Evolutionary conservation across 2,797 vertebrate genomes (phyloP).

Genomic region (Pipistrellus pygmaeus): DNA sequence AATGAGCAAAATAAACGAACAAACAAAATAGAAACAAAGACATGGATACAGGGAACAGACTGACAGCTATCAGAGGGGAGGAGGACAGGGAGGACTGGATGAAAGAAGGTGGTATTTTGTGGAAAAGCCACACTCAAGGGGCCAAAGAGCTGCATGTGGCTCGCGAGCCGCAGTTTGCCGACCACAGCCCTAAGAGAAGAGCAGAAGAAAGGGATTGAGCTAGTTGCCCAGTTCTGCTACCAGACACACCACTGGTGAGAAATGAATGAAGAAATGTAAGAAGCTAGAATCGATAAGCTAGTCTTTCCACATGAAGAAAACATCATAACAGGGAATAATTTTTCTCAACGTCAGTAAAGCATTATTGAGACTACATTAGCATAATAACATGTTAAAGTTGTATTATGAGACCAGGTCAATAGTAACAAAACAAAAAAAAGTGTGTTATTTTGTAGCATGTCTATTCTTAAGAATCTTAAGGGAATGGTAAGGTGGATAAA

Average conservation of each 20-base stretch:
- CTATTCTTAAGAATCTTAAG: neutral
- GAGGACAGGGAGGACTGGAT: neutral
- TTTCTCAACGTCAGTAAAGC: neutral
- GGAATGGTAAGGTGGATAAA: neutral
- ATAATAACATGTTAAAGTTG: neutral
- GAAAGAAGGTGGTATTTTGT: neutral
- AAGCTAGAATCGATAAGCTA: neutral
- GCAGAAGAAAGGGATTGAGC: neutral
- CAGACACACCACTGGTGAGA: neutral
- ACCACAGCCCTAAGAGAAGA: too few relatives aligned
- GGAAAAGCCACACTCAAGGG: too few relatives aligned
- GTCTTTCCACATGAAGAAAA: neutral
- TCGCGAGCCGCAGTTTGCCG: too few relatives aligned
- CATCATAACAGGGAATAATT: neutral
- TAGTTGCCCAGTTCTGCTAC: neutral
- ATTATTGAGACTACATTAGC: neutral
- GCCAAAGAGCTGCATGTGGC: neutral
- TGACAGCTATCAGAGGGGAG: neutral
- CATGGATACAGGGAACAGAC: neutral
- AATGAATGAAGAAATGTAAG: neutral
- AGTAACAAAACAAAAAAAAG: neutral
- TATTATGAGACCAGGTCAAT: neutral
- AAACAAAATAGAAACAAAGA: neutral
- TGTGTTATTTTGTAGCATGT: neutral
- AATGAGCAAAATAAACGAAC: neutral